Base-by-base conservation (phyloP, 2,888 invertebrate species). In the Panzeria rudis region DNA sequence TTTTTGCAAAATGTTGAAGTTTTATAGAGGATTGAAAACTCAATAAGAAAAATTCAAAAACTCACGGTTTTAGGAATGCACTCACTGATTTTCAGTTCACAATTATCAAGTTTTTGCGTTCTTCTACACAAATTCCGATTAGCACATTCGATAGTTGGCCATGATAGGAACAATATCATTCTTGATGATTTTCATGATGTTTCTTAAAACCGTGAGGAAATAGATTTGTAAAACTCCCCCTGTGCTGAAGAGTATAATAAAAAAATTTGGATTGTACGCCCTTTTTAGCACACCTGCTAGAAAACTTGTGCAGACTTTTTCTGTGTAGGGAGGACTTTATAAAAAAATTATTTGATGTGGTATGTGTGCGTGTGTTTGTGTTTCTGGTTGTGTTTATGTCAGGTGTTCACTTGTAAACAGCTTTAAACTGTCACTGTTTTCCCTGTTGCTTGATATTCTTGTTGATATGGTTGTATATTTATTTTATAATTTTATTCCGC, bases 351-450 rank as follows among this genome's bases (percentile, higher is more conserved):
- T 29, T 29, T 41, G 7, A 38, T 11, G 38, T 38, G 5, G 44
- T 4, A 2, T 41, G 13, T 52, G 38, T 41, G 13, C 20, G 9
- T 32, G 20, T 23, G 9, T 73, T 29, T n/a, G 25, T 32, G n/a
- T n/a, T n/a, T n/a, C n/a, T n/a, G n/a, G n/a, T n/a, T n/a, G 61
- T 78, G 59, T 56, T 68, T 38, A 52, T 62, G 29, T 69, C 78
- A 61, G 78, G 61, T 78, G 62, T 71, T 71, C 62, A 52, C 69
- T 71, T 78, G 78, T 62, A 71, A 62, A 78, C 78, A 78, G 62
- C 69, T 71, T 78, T 52, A 78, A 78, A 78, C 15, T 78, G 78
- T 71, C 78, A 62, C 23, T 66, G 76, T 44, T 41, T 61, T 35
- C 44, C 59, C 44, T 32, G 44, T 52, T 29, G 32, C 17, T 64